Percentiles rank a stretch among this genome's conserved stretches.
Conservation (phyloP, 2,113 vertebrate genomes). For the Periophthalmodon schlosseri region DNA sequence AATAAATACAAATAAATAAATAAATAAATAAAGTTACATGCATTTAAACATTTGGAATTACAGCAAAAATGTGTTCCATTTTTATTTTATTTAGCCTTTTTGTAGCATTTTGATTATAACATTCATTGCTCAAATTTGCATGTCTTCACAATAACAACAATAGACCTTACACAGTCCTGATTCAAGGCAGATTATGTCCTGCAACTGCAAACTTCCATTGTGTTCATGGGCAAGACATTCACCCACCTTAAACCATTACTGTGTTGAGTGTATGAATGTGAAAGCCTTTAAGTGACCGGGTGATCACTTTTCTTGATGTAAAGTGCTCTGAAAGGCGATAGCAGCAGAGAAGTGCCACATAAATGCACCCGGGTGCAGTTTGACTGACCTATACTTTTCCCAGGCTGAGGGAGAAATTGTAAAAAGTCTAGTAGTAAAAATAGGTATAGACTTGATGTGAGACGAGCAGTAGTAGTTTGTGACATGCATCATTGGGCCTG, state of each 20-base stretch:
- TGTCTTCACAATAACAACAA: background rate
- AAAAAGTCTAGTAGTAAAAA: slow-evolving; percentile 25
- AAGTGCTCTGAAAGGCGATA: background rate
- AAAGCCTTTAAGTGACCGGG: background rate
- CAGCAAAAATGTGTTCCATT: too few relatives aligned
- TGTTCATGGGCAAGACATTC: background rate
- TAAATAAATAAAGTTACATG: too few relatives aligned
- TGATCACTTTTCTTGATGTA: background rate
- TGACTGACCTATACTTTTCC: background rate
- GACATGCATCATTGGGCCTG: slow-evolving; percentile 63
- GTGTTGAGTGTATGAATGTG: background rate
- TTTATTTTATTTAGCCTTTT: too few relatives aligned
- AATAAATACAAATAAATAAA: too few relatives aligned
- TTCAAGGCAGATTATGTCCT: background rate
- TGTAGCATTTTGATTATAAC: background rate
- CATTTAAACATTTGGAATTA: too few relatives aligned
- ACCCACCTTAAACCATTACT: background rate
- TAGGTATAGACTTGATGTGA: slow-evolving; percentile 32
- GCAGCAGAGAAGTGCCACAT: background rate
- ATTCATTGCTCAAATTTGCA: background rate
- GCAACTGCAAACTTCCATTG: background rate
- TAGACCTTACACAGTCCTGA: background rate
- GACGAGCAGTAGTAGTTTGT: slow-evolving; percentile 52
- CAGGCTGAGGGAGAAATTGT: background rate
- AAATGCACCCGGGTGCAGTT: background rate